Conservation (phyloP, 1,140 invertebrate genomes). For the Nylanderia fulva region DNA sequence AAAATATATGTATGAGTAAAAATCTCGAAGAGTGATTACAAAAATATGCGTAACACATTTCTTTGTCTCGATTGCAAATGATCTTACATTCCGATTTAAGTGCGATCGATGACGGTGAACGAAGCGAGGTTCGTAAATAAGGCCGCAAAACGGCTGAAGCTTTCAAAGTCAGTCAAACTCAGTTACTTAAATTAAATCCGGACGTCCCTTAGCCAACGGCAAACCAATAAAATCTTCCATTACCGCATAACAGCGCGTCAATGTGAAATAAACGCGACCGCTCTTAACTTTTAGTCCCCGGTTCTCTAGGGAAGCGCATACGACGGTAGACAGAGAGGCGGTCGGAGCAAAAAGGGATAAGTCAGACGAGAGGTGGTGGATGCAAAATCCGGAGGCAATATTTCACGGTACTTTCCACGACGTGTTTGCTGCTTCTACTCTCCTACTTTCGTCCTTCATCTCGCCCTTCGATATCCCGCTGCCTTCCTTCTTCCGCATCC, state of each 20-base stretch:
- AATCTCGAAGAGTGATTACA: not conserved
- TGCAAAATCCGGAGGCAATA: slow-evolving; percentile 72
- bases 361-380: slow-evolving; percentile 45
- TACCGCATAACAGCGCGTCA: slow-evolving; percentile 62
- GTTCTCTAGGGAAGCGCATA: slow-evolving; percentile 50
- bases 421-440: slow-evolving; percentile 60
- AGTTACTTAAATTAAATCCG: slow-evolving; percentile 58
- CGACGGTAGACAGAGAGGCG: slow-evolving; percentile 53
- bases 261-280: slow-evolving; percentile 69
- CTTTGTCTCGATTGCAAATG: not conserved
- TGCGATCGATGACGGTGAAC: slow-evolving; percentile 6
- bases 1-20: not conserved
- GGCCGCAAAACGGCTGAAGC: slow-evolving; percentile 7
- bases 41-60: not conserved
- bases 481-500: not conserved
- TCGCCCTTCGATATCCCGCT: not conserved
- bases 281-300: slow-evolving; percentile 70
- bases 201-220: slow-evolving; percentile 20
- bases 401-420: slow-evolving; percentile 66
- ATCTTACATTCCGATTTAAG: slow-evolving; percentile 2
- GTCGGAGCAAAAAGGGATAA: slow-evolving; percentile 34
- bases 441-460: slow-evolving; percentile 8
- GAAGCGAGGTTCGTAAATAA: slow-evolving; percentile 29
- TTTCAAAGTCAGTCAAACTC: slow-evolving; percentile 55
- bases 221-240: slow-evolving; percentile 59